Evolutionary conservation across 2,888 invertebrate species (phyloP), one percentile per base, ranked within the genome.

Genomic region (Aelia acuminata): DNA sequence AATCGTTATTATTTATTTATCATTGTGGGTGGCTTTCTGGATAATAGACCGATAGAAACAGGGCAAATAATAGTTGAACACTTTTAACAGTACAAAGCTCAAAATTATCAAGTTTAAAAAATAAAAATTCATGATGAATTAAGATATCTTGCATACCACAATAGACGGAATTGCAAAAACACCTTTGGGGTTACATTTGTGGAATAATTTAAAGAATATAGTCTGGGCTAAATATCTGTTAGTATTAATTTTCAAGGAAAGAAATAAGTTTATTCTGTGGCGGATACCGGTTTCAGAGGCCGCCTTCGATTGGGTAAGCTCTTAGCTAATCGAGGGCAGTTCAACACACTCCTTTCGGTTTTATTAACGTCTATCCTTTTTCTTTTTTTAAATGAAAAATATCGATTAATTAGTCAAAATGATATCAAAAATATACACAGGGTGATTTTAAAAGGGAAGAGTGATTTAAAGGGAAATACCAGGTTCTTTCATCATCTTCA

Each of bases 301-400:
- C 39, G 75, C 75, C 26, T 31, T 75, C 22, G 75, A 80, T 80
- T 80, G 80, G n/a, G 80, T 43, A 39, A 80, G 43, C 80, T 22
- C 43, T 80, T 80, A 80, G 43, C 80, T 47, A 80, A 80, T 80
- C 80, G 43, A 80, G 80, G 80, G 80, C 80, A 80, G 80, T 80
- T 80, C 80, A 80, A 80, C 80, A 80, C 80, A n/a, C 80, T 47
- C 80, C 43, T 80, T 43, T 70, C 31, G 35, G 63, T 35, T 70
- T 70, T 20, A 70, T 70, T 70, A 70, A 70, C 63, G 35, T 3
- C 31, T 35, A 31, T 70, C 1, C 5, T 70, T 70, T 70, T 70
- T 57, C 26, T 57, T n/a, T n/a, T n/a, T n/a, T n/a, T n/a, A 0
- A 15, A 1, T 3, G 3, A 57, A 57, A 26, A 3, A 13, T 57